Evolutionary conservation across 2,888 invertebrate species (phyloP).

Genomic region (Agrochola lota): DNA sequence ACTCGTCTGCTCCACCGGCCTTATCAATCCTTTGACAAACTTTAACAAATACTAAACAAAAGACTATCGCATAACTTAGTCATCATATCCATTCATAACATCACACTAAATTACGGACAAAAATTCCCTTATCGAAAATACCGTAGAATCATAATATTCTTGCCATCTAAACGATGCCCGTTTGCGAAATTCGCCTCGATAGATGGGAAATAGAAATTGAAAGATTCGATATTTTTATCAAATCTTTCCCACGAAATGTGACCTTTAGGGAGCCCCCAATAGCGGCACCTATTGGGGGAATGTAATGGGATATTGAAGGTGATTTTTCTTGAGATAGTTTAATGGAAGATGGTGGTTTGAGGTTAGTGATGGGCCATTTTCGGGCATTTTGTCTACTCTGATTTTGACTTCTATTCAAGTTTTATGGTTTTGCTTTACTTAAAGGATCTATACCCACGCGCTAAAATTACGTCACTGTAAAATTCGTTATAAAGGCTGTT

Average conservation of each 20-base stretch:
- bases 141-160: slow-evolving; percentile 56
- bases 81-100: slow-evolving; percentile 15
- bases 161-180: slow-evolving; percentile 61
- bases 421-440: neutral
- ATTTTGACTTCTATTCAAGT: neutral
- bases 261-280: slow-evolving; percentile 55
- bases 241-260: slow-evolving; percentile 66
- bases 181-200: slow-evolving; percentile 62
- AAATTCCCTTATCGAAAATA: slow-evolving; percentile 42
- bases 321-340: slow-evolving; percentile 57
- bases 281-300: slow-evolving; percentile 39
- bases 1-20: neutral
- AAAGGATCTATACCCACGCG: neutral
- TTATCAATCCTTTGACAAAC: neutral
- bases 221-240: slow-evolving; percentile 74
- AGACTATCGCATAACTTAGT: neutral
- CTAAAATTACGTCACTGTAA: slow-evolving; percentile 7
- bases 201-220: slow-evolving; percentile 74
- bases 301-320: slow-evolving; percentile 60
- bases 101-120: slow-evolving; percentile 18
- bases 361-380: neutral
- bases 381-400: neutral
- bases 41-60: neutral
- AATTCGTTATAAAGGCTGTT: slow-evolving; percentile 6
- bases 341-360: slow-evolving; percentile 29